Evolutionary conservation across 2,113 vertebrate species (phyloP).

Genomic region (Grus americana): DNA sequence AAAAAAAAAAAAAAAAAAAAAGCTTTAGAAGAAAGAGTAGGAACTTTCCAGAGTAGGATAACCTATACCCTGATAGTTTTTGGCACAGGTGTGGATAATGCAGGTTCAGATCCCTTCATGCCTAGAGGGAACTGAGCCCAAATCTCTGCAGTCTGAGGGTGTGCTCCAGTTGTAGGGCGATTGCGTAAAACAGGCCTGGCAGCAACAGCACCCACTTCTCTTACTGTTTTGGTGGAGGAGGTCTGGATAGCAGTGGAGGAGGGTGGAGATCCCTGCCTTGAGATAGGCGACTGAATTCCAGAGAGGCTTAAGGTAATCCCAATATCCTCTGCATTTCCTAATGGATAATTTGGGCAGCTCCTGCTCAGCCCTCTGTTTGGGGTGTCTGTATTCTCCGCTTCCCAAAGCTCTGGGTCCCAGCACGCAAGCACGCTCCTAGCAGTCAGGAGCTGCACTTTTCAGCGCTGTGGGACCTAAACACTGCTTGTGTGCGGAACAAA

Average conservation of each 20-base stretch:
- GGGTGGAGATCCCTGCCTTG: not conserved
- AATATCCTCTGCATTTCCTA: not conserved
- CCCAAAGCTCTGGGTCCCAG: not conserved
- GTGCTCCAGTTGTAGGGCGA: not conserved
- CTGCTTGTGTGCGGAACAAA: not conserved
- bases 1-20: not conserved
- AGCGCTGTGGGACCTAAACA: not conserved
- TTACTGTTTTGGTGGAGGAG: not conserved
- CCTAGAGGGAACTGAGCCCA: not conserved
- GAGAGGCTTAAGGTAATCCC: not conserved
- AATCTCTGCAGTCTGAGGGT: not conserved
- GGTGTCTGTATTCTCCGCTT: not conserved
- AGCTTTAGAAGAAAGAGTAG: not conserved
- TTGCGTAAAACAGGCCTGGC: not conserved
- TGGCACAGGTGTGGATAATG: not conserved
- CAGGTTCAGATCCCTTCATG: not conserved
- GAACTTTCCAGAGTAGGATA: not conserved
- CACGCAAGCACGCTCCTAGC: not conserved
- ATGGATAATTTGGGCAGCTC: not conserved
- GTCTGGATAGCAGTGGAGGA: not conserved
- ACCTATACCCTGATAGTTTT: not conserved
- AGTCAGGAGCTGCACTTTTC: not conserved
- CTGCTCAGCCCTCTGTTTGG: not conserved
- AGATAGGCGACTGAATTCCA: not conserved
- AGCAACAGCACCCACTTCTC: not conserved